Conservation (phyloP, 1,140 invertebrate genomes). For the Episyrphus balteatus region DNA sequence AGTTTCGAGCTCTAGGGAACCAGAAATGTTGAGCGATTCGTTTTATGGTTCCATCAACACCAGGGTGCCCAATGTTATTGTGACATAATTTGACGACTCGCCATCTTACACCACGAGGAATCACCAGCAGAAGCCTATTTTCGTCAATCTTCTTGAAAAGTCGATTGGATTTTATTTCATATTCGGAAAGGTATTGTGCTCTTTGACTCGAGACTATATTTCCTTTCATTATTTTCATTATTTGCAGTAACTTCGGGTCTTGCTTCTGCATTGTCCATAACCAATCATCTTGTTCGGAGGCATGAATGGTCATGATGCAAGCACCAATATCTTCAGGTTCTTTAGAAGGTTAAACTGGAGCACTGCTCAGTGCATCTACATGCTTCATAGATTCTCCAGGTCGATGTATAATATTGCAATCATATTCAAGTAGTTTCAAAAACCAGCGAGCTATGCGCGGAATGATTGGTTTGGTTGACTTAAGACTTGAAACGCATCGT, state of each 20-base stretch:
- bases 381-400: not conserved
- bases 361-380: too few relatives aligned
- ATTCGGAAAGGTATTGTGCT: not conserved
- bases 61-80: not conserved
- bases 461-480: constrained; percentile 24
- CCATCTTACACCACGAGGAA: not conserved
- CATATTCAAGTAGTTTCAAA: constrained; percentile 22
- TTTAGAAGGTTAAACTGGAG: too few relatives aligned
- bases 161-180: not conserved
- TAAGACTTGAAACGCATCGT: constrained; percentile 9
- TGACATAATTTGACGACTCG: not conserved
- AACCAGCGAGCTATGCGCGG: constrained; percentile 20
- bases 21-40: not conserved
- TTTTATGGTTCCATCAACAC: not conserved
- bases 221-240: not conserved
- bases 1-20: not conserved
- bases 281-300: not conserved
- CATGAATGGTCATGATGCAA: not conserved
- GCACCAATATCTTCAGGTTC: too few relatives aligned
- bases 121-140: not conserved
- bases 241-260: constrained; percentile 1
- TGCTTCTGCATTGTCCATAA: not conserved
- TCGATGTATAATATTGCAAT: constrained; percentile 1
- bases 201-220: not conserved
- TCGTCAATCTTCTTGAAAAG: constrained; percentile 1